Base-by-base conservation (phyloP, 2,113 vertebrate genomes). In the Rhinolophus ferrumequinum region DNA sequence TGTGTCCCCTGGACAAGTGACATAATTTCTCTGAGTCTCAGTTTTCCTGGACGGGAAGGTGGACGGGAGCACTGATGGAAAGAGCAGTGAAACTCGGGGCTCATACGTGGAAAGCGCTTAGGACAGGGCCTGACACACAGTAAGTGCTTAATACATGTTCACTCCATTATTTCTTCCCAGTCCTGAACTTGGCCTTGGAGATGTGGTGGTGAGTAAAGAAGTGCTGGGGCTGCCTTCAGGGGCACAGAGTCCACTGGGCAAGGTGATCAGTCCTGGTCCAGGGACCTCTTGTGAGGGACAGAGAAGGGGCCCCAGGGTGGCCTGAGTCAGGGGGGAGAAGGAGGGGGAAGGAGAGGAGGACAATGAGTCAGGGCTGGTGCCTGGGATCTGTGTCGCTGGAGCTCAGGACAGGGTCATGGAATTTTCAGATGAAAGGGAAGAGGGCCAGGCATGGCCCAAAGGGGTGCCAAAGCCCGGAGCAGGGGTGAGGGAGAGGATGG, bases 31-130 rank as follows among this genome's bases (percentile, higher is more conserved):
- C 58, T 4, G 73, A 54, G 54, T 18, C 52, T 50, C 35, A 0
- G 33, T 41, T 28, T 52, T 50, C 75, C 54, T 6, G 0, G 24
- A 35, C 22, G 0, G 83, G 33, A 47, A 30, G 6, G 22, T 50
- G 64, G 38, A 12, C 6, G 3, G 50, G 15, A 9, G 69, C 38
- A 2, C 3, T 8, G 0, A 1, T 5, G 56, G 84, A 41, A n/a
- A 66, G 44, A 60, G 22, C 18, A 3, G 1, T 9, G 10, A 66
- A 66, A 14, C 73, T 11, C 44, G 16, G 24, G 64, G 18, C 44
- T 75, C 70, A 1, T 2, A 6, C 30, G 0, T 1, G 24, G 13
- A 11, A 35, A 58, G 33, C 8, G 1, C 9, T 4, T 0, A 69
- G 66, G 69, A n/a, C 5, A 47, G 56, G 13, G 58, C 50, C 47